Percentiles rank a stretch among this genome's conserved stretches.
phyloP scores from a whole-genome alignment of 2,888 invertebrate species.

The Enchytraeus crypticus region DNA sequence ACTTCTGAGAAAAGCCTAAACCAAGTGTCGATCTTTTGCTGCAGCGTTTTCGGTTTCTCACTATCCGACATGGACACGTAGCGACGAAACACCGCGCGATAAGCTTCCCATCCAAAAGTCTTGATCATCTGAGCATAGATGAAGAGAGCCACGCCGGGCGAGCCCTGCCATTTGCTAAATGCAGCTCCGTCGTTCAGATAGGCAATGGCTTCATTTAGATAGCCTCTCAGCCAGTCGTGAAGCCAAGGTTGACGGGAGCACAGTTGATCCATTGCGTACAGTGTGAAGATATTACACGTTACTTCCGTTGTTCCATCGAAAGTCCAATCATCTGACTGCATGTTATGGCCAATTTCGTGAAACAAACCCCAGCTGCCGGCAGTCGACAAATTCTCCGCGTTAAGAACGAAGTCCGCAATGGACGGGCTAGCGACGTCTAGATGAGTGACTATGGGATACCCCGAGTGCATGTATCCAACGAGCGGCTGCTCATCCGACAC shows the following conservation, averaged over 20 bases:
- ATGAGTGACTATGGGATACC: slow-evolving; percentile 31
- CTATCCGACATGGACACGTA: background rate
- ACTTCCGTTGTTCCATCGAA: slow-evolving; percentile 26
- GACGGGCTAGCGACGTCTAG: slow-evolving; percentile 22
- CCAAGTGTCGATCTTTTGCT: slow-evolving; percentile 29
- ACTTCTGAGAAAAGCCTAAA: slow-evolving; percentile 21
- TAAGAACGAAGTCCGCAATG: slow-evolving; percentile 19
- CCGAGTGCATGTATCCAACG: slow-evolving; percentile 30
- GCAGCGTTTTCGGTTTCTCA: slow-evolving; percentile 9
- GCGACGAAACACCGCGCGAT: slow-evolving; percentile 22
- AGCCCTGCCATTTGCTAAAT: slow-evolving; percentile 22
- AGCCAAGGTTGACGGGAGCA: slow-evolving; percentile 18
- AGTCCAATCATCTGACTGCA: slow-evolving; percentile 30
- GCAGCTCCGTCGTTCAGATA: slow-evolving; percentile 21
- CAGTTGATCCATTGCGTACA: slow-evolving; percentile 27
- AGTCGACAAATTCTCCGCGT: slow-evolving; percentile 4
- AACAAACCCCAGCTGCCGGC: slow-evolving; percentile 30
- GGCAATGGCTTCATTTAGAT: slow-evolving; percentile 8
- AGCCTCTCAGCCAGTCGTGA: slow-evolving; percentile 23
- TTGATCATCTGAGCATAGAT: slow-evolving; percentile 28
- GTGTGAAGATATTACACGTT: slow-evolving; percentile 30
- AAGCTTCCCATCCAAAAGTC: slow-evolving; percentile 26
- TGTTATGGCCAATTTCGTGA: slow-evolving; percentile 34
- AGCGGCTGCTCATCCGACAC: slow-evolving; percentile 26
- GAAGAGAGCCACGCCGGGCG: slow-evolving; percentile 23